Conservation (phyloP, 2,888 invertebrate genomes). For the Dryomyza anilis region DNA sequence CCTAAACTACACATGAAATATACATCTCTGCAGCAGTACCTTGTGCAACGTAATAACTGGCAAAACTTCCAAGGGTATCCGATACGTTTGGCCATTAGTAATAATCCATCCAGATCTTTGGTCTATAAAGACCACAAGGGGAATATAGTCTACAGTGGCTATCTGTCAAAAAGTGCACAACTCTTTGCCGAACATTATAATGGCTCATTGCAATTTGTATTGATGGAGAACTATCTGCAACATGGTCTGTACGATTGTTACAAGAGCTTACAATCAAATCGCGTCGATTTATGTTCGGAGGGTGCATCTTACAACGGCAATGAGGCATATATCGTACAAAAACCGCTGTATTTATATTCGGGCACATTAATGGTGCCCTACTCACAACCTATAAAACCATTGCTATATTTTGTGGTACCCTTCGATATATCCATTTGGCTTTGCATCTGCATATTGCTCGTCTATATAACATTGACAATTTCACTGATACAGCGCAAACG, state of each 20-base stretch:
- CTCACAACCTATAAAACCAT: conserved; percentile 34
- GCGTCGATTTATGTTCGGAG: conserved; percentile 15
- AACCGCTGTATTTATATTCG: conserved; percentile 23
- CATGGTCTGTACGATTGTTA: conserved; percentile 12
- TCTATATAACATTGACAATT: conserved; percentile 6
- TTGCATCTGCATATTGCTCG: background rate
- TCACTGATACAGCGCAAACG: background rate
- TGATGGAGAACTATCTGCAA: background rate
- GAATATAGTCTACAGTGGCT: conserved; percentile 2
- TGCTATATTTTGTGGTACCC: conserved; percentile 38
- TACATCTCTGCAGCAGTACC: background rate
- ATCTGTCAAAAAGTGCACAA: background rate
- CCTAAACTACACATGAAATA: background rate
- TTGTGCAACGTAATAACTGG: background rate
- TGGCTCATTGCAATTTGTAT: background rate
- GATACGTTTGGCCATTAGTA: conserved; percentile 5
- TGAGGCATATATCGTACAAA: background rate
- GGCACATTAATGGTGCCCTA: conserved; percentile 34
- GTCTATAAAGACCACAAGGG: conserved; percentile 5
- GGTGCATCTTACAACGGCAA: background rate
- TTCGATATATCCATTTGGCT: conserved; percentile 30
- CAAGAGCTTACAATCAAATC: background rate
- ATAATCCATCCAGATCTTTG: conserved; percentile 22
- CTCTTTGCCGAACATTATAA: conserved; percentile 23
- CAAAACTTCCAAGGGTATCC: conserved; percentile 13